Base-by-base conservation (phyloP, 2,797 vertebrate genomes). In the Girardinus metallicus region DNA sequence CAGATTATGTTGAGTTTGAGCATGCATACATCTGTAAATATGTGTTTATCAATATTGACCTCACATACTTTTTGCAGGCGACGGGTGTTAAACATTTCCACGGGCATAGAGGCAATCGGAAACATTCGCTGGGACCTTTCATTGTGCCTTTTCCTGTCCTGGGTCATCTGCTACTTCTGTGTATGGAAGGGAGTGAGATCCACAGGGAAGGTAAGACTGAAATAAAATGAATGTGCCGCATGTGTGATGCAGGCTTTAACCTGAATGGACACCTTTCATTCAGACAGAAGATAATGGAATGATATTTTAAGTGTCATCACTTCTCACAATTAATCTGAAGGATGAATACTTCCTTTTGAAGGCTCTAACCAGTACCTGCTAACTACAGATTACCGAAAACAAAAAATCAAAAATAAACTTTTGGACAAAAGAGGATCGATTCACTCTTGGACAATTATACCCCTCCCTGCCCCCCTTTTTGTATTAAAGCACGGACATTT, bases 141-240 rank as follows among this genome's bases (percentile, higher is more conserved):
- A 47, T 82, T 98, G 75, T 98, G 96, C 78, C 96, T 98, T 26
- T 78, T 98, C 55, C 93, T 99, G 1, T 95, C 96, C 0, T 99
- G 97, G 97, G 87, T 96, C 85, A 93, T 97, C 91, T 97, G 97
- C 62, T 98, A 97, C 94, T 98, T 99, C 89, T 98, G 97, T 91
- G 95, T 98, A 76, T 98, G 98, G 97, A 99, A 98, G 89, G 97
- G 97, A 18, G 96, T 98, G 83, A 97, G 95, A 89, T 97, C 97
- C 44, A 97, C 97, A 0, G 97, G 97, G 88, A 99, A 98, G 96
- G 97, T 97, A 80, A 81, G 70, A 74, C 18, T 23, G 10, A 46
- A 74, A 74, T 5, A 1, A 1, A 21, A 3, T 60, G 1, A 26
- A 21, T 60, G 29, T n/a, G 12, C 23, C 43, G 13, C 10, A 70